phyloP scores from a whole-genome alignment of 2,797 vertebrate species.

The Margarornis squamiger region DNA sequence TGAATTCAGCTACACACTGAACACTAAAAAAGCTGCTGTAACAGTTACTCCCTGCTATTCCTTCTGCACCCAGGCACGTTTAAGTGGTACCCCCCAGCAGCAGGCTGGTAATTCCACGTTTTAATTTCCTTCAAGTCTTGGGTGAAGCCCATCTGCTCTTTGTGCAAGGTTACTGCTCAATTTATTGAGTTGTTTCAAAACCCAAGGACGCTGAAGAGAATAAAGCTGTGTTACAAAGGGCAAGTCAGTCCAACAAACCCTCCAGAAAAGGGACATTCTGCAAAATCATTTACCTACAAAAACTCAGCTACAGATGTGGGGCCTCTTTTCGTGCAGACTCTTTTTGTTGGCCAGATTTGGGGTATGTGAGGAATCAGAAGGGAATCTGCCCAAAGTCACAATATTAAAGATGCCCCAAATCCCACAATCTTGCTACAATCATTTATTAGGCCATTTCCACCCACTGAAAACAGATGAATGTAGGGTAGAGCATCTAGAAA shows the following conservation, averaged over 20 bases:
- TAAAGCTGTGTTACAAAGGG: constrained; percentile 18
- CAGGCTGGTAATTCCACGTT: constrained; percentile 14
- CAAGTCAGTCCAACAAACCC: background rate
- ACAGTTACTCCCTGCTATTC: background rate
- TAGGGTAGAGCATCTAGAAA: background rate
- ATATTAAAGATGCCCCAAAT: background rate
- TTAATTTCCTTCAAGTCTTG: background rate
- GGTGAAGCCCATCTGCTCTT: constrained; percentile 39
- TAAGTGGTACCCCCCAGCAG: constrained; percentile 10
- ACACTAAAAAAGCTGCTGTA: background rate
- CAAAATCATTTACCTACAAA: constrained; percentile 19
- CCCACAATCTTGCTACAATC: background rate
- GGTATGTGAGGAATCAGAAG: constrained; percentile 10
- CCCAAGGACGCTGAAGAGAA: background rate
- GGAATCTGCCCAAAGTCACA: background rate
- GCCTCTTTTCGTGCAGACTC: background rate
- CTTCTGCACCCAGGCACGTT: background rate
- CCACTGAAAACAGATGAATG: background rate
- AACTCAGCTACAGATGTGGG: background rate
- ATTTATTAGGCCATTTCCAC: background rate
- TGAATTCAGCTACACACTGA: background rate
- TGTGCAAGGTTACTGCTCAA: background rate
- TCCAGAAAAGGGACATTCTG: constrained; percentile 7
- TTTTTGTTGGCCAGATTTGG: background rate
- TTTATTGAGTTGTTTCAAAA: constrained; percentile 28